Conservation (phyloP, 2,113 vertebrate genomes). For the Hassar affinis region DNA sequence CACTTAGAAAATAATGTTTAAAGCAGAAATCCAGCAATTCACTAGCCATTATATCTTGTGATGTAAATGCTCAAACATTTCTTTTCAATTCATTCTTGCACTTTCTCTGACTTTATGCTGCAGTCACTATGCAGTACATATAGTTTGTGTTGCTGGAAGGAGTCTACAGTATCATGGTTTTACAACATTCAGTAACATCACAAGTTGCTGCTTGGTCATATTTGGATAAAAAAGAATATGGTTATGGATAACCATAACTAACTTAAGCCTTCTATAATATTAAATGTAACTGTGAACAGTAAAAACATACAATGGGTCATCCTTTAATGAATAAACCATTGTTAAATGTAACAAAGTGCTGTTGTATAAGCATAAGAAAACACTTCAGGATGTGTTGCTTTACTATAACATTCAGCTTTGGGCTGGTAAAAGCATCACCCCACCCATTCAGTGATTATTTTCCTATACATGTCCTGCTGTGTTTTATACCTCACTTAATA, state of each 20-base stretch:
- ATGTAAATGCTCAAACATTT: too few relatives aligned
- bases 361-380: neutral
- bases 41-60: too few relatives aligned
- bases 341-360: neutral
- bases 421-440: too few relatives aligned
- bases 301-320: neutral
- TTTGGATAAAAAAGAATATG: neutral
- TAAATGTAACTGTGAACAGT: neutral
- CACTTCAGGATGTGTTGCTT: neutral
- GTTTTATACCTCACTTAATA: neutral
- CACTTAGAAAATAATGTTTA: too few relatives aligned
- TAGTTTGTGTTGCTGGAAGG: neutral
- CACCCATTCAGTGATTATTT: neutral
- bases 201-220: neutral
- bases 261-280: neutral
- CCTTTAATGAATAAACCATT: neutral
- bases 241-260: neutral
- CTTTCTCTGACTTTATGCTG: too few relatives aligned
- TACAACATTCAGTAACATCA: neutral
- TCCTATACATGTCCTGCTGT: conserved; percentile 4
- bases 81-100: too few relatives aligned
- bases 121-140: neutral
- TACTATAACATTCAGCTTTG: neutral
- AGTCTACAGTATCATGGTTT: neutral
- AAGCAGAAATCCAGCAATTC: too few relatives aligned